phyloP scores from a whole-genome alignment of 2,113 vertebrate species.

The pig (Sus scrofa) region T2T-Sscrofa CM000824.6:129394001-129394500 shows the following conservation, averaged over 20 bases:
- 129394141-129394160: neutral
- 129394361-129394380: neutral
- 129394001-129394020: neutral
- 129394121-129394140: neutral
- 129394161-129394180: neutral
- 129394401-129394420: neutral
- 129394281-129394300: neutral
- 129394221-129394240: neutral
- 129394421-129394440: neutral
- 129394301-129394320: neutral
- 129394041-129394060: neutral
- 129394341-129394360: neutral
- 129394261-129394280: neutral
- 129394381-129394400: neutral
- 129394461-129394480: neutral
- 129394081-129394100: neutral
- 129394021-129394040: neutral
- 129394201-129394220: neutral
- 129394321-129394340: neutral
- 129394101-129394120: slow-evolving; percentile 21
- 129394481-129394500: neutral
- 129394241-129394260: neutral
- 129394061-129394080: neutral
- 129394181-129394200: neutral
- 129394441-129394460: neutral